Percentiles rank a stretch among this genome's conserved stretches.
phyloP scores from a whole-genome alignment of 2,113 vertebrate species.

The Siphamia tubifer region DNA sequence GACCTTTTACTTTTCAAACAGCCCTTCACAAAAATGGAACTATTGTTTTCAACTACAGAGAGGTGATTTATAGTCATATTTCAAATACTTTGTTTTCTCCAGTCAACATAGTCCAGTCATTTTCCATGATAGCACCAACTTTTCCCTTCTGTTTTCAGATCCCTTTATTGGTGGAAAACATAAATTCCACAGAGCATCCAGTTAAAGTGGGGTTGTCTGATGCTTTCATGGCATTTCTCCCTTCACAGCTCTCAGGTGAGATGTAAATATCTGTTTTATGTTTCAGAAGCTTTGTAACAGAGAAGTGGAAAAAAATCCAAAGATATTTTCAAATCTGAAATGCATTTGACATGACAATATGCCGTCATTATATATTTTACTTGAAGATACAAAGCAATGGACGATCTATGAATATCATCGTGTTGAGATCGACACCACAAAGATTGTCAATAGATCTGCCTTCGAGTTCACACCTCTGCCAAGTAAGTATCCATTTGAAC shows the following conservation, averaged over 20 bases:
- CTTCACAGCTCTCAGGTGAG: slow-evolving; percentile 83
- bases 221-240: slow-evolving; percentile 87
- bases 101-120: background rate
- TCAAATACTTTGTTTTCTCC: background rate
- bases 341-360: background rate
- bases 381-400: slow-evolving; percentile 80
- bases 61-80: slow-evolving; percentile 70
- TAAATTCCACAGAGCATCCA: slow-evolving; percentile 90
- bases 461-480: slow-evolving; percentile 92
- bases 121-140: background rate
- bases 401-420: slow-evolving; percentile 96
- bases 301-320: background rate
- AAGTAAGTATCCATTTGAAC: slow-evolving; percentile 81
- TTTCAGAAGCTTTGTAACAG: background rate
- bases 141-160: slow-evolving; percentile 74
- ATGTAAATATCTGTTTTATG: background rate
- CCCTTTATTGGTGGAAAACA: slow-evolving; percentile 84
- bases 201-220: slow-evolving; percentile 95
- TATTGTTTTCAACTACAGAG: slow-evolving; percentile 88
- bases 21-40: slow-evolving; percentile 84
- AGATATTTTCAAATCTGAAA: no score
- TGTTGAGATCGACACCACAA: slow-evolving; percentile 86
- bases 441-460: slow-evolving; percentile 81
- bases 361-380: background rate
- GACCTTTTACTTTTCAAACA: slow-evolving; percentile 90